Evolutionary conservation across 2,113 vertebrate genomes (phyloP).

Genomic region (Myanophis thanlyinensis): DNA sequence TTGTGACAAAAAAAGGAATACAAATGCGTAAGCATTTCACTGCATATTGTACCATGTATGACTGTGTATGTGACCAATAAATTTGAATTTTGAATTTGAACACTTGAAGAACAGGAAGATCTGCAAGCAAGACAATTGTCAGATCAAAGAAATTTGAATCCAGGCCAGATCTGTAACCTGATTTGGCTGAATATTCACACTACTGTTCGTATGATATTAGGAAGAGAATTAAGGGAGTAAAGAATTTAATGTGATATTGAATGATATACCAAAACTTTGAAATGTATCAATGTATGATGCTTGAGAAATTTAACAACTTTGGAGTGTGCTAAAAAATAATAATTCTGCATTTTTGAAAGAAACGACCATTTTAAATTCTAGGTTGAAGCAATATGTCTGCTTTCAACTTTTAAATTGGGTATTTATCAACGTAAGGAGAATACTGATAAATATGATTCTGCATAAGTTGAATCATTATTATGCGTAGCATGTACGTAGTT

Average conservation of each 20-base stretch:
- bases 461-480: background rate
- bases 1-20: background rate
- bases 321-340: background rate
- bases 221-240: background rate
- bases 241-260: background rate
- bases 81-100: too few species aligned
- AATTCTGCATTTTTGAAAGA: background rate
- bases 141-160: background rate
- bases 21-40: too few species aligned
- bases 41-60: too few species aligned
- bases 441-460: background rate
- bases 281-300: background rate
- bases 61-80: too few species aligned
- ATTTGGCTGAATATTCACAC: background rate
- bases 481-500: background rate
- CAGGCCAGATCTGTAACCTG: background rate
- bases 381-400: background rate
- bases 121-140: background rate
- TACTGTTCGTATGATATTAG: background rate
- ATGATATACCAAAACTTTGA: background rate
- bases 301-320: background rate
- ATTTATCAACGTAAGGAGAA: background rate
- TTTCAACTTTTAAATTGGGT: background rate
- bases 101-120: background rate
- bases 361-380: background rate